These are phyloP conservation scores for Diadema setosum DNA, from an alignment of 35 echinoderm and acorn worm species.

Conservation along the genomic window DNA sequence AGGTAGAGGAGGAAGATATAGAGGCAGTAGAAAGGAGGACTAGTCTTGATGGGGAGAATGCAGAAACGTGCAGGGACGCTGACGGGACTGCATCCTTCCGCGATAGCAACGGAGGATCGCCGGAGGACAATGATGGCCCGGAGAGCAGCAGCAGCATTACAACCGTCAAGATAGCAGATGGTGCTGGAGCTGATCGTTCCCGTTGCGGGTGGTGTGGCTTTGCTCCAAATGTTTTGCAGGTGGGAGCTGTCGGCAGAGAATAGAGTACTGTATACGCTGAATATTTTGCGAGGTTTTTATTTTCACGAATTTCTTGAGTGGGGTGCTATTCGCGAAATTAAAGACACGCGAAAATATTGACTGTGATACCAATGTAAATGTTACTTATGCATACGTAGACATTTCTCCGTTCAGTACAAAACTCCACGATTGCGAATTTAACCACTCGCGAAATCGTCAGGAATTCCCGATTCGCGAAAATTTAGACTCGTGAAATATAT, in stretches of 20 bases:
- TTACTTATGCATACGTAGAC: too few species aligned
- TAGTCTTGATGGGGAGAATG: neutral
- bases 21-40: neutral
- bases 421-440: too few species aligned
- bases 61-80: neutral
- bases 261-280: neutral
- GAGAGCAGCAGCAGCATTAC: neutral
- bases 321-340: neutral
- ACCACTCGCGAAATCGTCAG: too few species aligned
- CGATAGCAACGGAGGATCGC: neutral
- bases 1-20: neutral
- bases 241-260: neutral
- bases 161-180: neutral
- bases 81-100: too few species aligned
- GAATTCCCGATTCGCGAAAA: too few species aligned
- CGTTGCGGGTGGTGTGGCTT: neutral
- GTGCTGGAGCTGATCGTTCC: neutral
- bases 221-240: neutral
- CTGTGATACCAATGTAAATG: neutral
- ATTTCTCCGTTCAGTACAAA: too few species aligned
- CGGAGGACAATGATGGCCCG: neutral
- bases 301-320: too few species aligned
- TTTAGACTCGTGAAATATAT: too few species aligned
- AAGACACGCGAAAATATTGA: neutral
- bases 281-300: neutral